These are phyloP conservation scores for Incurvaria masculella DNA, from an alignment of 2,888 invertebrate genomes.

Conservation along the genomic window DNA sequence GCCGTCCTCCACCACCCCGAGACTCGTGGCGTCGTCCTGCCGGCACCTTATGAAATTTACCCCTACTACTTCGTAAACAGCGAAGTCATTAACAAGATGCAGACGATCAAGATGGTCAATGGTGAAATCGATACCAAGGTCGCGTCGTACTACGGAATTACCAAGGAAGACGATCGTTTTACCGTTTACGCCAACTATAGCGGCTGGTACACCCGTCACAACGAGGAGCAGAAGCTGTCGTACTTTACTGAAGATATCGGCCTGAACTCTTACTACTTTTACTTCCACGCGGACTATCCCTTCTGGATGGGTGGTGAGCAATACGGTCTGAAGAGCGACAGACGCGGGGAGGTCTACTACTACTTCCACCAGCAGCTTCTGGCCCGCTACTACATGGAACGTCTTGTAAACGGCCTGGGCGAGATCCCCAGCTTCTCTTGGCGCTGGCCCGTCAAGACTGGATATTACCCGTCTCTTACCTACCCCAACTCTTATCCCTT, in stretches of 20 bases:
- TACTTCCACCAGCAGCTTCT: conserved; percentile 64
- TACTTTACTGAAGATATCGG: conserved; percentile 72
- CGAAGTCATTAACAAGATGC: conserved; percentile 47
- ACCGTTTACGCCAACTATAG: conserved; percentile 59
- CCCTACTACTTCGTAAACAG: conserved; percentile 63
- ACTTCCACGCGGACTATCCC: conserved; percentile 59
- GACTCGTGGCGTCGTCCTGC: conserved; percentile 54
- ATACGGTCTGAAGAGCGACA: conserved; percentile 45
- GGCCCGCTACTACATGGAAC: conserved; percentile 68
- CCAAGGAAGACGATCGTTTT: conserved; percentile 37
- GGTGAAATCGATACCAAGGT: conserved; percentile 30
- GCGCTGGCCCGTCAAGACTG: conserved; percentile 34
- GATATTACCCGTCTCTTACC: conserved; percentile 47
- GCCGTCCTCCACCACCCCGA: conserved; percentile 59
- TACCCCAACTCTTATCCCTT: conserved; percentile 53
- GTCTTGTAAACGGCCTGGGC: conserved; percentile 61
- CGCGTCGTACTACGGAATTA: conserved; percentile 35
- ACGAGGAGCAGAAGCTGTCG: conserved; percentile 56
- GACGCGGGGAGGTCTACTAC: conserved; percentile 64
- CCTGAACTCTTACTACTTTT: conserved; percentile 64
- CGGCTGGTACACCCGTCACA: conserved; percentile 47
- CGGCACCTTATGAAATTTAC: conserved; percentile 64
- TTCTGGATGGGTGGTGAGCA: conserved; percentile 60
- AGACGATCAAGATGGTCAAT: conserved; percentile 39
- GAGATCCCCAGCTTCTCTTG: conserved; percentile 54